These are phyloP conservation scores for Ictalurus punctatus DNA, from an alignment of 2,113 vertebrate species.

Conservation along the genomic window DNA sequence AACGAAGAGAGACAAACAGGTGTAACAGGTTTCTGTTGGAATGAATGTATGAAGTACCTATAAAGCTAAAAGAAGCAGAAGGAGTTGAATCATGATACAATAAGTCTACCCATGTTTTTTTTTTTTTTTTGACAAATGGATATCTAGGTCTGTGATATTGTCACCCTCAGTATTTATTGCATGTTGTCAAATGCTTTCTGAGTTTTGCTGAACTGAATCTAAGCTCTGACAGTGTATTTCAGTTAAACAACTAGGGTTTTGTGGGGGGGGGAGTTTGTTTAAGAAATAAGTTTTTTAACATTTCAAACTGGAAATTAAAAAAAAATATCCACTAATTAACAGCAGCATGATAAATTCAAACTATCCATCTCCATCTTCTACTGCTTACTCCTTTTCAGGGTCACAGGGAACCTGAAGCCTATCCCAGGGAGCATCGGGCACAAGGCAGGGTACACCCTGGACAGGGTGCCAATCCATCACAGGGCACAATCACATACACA, in stretches of 20 bases:
- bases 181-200: constrained; percentile 9
- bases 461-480: no score
- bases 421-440: no score
- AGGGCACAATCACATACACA: no score
- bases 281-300: no score
- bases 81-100: not conserved
- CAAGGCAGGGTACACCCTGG: no score
- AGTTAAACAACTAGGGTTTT: not conserved
- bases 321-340: not conserved
- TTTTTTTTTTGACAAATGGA: not conserved
- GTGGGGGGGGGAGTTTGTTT: not conserved
- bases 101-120: not conserved
- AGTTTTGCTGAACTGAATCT: constrained; percentile 26
- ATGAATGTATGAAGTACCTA: constrained; percentile 16
- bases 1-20: constrained; percentile 63
- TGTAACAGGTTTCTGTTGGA: constrained; percentile 68
- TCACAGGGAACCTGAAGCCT: no score
- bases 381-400: no score
- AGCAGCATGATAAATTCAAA: constrained; percentile 45
- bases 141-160: not conserved
- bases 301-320: not conserved
- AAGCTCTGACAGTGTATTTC: not conserved
- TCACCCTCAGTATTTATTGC: not conserved
- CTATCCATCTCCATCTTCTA: not conserved
- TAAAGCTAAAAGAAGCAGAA: constrained; percentile 3